Percentiles rank a stretch among this genome's conserved stretches.
These are phyloP conservation scores for Etheostoma perlongum DNA, from an alignment of 2,797 vertebrate genomes.

Conservation along the genomic window DNA sequence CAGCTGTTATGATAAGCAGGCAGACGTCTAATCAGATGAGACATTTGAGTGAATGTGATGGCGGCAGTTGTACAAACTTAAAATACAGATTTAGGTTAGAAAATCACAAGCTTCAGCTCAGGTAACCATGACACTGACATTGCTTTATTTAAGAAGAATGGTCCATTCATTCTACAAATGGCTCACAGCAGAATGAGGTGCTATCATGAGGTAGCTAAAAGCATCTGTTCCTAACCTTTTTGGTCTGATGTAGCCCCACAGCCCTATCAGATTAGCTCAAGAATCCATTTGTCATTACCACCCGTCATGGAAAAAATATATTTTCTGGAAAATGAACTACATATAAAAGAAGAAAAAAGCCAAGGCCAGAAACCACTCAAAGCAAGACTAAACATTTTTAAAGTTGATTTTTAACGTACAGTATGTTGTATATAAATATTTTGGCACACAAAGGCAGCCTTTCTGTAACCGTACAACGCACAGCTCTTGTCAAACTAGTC, in stretches of 20 bases:
- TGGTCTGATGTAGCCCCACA: too few relatives aligned
- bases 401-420: background rate
- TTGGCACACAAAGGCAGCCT: background rate
- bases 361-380: background rate
- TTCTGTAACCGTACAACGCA: background rate
- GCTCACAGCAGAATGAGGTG: background rate
- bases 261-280: background rate
- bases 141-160: background rate
- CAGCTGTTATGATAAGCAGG: conserved; percentile 65
- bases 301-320: background rate
- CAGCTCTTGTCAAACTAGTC: background rate
- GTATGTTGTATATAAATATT: too few relatives aligned
- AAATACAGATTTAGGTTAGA: conserved; percentile 47
- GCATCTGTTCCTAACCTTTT: too few relatives aligned
- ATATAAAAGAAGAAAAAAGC: background rate
- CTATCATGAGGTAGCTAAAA: too few relatives aligned
- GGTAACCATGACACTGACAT: background rate
- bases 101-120: conserved; percentile 3
- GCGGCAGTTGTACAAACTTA: conserved; percentile 11
- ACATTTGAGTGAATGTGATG: conserved; percentile 45
- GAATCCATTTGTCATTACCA: background rate
- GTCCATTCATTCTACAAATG: background rate
- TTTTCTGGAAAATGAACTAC: background rate
- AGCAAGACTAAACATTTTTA: background rate
- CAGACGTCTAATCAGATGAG: conserved; percentile 61